Conservation (phyloP, 2,888 invertebrate species). For the Torymus aiolomorphi region DNA sequence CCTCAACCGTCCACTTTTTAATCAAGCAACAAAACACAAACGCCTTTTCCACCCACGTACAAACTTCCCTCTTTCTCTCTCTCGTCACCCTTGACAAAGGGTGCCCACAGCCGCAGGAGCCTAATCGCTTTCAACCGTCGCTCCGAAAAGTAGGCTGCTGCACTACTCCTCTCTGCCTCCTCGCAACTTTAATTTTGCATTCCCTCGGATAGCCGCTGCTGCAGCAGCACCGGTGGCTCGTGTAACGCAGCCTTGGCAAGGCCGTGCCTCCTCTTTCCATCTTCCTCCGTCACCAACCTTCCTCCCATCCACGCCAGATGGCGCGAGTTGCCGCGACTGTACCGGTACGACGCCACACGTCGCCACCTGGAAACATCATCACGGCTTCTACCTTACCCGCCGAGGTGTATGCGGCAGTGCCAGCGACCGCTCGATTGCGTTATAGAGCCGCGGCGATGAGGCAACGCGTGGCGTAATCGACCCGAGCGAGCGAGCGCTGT, state of each 20-base stretch:
- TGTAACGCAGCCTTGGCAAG: conserved; percentile 29
- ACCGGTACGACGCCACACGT: conserved; percentile 47
- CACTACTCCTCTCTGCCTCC: too few relatives aligned
- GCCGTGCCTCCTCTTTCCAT: background rate
- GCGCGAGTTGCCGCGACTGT: conserved; percentile 5
- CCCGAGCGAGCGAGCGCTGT: background rate
- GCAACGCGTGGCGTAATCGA: conserved; percentile 48
- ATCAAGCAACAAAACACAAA: too few relatives aligned
- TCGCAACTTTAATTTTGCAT: too few relatives aligned
- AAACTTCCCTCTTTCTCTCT: too few relatives aligned
- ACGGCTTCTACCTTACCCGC: conserved; percentile 14
- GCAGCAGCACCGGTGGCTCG: background rate
- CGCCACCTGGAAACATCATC: background rate
- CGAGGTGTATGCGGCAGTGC: background rate
- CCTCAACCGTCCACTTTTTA: too few relatives aligned
- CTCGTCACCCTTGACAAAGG: too few relatives aligned
- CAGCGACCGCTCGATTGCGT: conserved; percentile 23
- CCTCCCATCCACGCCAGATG: conserved; percentile 32
- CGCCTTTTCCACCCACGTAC: too few relatives aligned
- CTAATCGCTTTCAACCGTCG: too few relatives aligned
- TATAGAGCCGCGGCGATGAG: conserved; percentile 29
- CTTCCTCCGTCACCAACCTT: background rate
- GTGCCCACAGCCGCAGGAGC: too few relatives aligned
- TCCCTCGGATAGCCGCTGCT: background rate
- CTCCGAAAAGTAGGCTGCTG: too few relatives aligned